Conservation (phyloP, 1,140 invertebrate species). For the Dendroctonus ponderosae region DNA sequence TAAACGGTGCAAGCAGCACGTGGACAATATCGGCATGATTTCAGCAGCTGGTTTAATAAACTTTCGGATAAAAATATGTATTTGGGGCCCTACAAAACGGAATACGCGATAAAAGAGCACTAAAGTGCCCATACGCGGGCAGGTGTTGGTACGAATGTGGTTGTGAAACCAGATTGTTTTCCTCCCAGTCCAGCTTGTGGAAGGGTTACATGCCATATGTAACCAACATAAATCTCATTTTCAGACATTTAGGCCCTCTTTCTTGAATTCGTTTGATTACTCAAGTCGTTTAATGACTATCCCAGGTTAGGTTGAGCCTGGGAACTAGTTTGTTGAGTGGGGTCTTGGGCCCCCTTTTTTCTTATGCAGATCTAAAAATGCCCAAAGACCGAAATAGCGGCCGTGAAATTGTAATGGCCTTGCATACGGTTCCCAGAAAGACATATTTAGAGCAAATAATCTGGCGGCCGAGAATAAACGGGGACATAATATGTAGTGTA, state of each 20-base stretch:
- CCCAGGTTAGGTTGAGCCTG: too few relatives aligned
- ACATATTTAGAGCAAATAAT: conserved; percentile 9
- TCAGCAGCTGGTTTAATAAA: conserved; percentile 7
- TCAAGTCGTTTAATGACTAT: too few relatives aligned
- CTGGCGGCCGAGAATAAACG: background rate
- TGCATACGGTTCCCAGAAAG: conserved; percentile 5
- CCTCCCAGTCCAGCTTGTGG: background rate
- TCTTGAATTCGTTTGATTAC: too few relatives aligned
- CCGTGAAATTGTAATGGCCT: conserved; percentile 1
- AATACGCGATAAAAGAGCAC: conserved; percentile 3
- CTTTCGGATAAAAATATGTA: conserved; percentile 2
- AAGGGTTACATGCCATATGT: too few relatives aligned
- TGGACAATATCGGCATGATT: conserved; percentile 1
- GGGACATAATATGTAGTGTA: background rate
- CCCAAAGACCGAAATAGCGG: conserved; percentile 4
- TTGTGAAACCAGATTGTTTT: conserved; percentile 11
- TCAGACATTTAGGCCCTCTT: too few relatives aligned
- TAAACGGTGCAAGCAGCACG: background rate
- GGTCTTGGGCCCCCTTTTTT: too few relatives aligned
- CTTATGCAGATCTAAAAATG: too few relatives aligned
- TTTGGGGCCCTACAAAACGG: background rate
- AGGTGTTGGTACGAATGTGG: conserved; percentile 6
- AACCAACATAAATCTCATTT: too few relatives aligned
- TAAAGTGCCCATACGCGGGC: background rate
- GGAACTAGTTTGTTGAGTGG: too few relatives aligned